phyloP scores from a whole-genome alignment of 2,113 vertebrate genomes.

The Hylia prasina region DNA sequence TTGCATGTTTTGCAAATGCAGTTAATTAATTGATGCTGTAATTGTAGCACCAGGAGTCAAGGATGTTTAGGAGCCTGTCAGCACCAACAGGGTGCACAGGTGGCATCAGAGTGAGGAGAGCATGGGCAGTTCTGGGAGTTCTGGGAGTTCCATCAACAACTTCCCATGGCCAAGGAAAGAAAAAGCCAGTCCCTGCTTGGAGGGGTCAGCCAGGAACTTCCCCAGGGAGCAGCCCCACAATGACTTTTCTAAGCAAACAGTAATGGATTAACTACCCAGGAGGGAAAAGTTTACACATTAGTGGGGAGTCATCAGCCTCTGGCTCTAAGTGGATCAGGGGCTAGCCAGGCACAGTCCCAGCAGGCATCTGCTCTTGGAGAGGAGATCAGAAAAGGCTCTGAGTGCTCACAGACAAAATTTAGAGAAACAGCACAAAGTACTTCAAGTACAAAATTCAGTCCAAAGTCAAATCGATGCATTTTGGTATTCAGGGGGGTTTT shows the following conservation, averaged over 20 bases:
- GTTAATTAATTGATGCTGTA: neutral
- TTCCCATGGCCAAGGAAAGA: neutral
- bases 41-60: neutral
- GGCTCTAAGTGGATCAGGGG: neutral
- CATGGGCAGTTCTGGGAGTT: neutral
- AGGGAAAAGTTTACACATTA: neutral
- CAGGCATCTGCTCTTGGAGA: neutral
- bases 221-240: neutral
- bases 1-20: neutral
- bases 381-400: neutral
- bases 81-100: neutral
- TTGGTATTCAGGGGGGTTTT: neutral
- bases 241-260: neutral
- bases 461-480: neutral
- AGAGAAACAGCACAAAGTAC: neutral
- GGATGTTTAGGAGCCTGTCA: neutral
- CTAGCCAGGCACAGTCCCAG: neutral
- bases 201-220: neutral
- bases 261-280: neutral
- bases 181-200: neutral
- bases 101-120: fast-evolving
- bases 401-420: neutral
- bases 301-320: neutral
- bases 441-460: neutral
- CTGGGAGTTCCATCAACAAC: neutral